Base-by-base conservation (phyloP, 2,113 vertebrate genomes). In the Psittacula cyanocephala region DNA sequence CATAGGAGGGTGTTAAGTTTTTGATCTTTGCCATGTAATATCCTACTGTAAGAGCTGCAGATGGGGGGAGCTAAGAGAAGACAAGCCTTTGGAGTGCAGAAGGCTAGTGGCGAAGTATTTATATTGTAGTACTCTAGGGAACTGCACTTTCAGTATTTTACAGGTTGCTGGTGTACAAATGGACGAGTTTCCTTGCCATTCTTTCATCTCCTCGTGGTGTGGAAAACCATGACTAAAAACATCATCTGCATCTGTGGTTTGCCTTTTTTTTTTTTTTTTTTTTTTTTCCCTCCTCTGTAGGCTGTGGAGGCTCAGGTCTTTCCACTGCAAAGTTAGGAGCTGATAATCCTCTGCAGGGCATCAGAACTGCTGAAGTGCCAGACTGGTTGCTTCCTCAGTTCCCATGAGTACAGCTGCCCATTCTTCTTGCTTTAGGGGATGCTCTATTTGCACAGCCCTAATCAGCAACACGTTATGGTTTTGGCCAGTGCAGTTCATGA, bases 351-450 rank as follows among this genome's bases (percentile, higher is more conserved):
- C 55, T 88, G 60, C 47, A 71, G 76, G 77, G 78, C 88, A 78
- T 46, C 27, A 28, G 52, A 75, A 52, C 50, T 75, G 80, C 60
- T 37, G 50, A 71, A 50, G 13, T 94, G 88, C 60, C 92, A 88
- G 72, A 64, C 75, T 31, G 57, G n/a, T 59, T 86, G 68, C 52
- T 90, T 33, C 37, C 43, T 82, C 0, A 1, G 33, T 75, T 94
- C 80, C 35, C 57, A 79, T 47, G 80, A 90, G 72, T 2, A 1
- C 47, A 71, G 62, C 28, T 88, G 69, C 69, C 90, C 35, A 1
- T 84, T 92, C 31, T 44, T 57, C 65, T 81, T 92, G 72, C 77
- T 93, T 62, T 76, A 89, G 77, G 72, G 80, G 88, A 90, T 94
- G 52, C 44, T 94, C 62, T 86, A 31, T 81, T 94, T 93, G 74